A percentile compares a stretch with the other conserved stretches of the same genome.
phyloP scores from a whole-genome alignment of 2,888 invertebrate species.

The Tenthredo livida region DNA sequence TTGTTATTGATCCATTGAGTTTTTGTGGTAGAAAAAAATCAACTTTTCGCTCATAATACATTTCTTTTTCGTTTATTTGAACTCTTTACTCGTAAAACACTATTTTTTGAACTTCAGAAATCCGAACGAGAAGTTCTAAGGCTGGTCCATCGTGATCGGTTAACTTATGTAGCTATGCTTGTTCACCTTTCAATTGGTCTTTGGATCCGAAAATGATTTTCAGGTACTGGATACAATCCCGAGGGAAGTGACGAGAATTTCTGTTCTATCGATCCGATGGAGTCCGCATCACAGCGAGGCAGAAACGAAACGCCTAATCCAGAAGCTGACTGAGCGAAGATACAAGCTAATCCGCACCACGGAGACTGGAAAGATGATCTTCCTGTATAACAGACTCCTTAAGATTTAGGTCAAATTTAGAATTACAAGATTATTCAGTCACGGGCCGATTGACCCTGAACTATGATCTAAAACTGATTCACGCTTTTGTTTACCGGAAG shows the following conservation, averaged over 20 bases:
- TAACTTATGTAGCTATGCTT: no score
- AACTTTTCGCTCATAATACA: no score
- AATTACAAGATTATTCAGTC: not conserved
- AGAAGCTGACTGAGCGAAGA: slow-evolving; percentile 69
- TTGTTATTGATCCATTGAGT: no score
- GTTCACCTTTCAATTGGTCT: not conserved
- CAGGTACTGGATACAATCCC: slow-evolving; percentile 76
- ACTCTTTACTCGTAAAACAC: no score
- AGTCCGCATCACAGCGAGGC: slow-evolving; percentile 71
- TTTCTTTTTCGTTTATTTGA: no score
- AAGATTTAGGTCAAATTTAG: slow-evolving; percentile 66
- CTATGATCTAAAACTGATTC: slow-evolving; percentile 13
- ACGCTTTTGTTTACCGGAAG: not conserved
- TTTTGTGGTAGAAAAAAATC: no score
- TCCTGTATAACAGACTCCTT: slow-evolving; percentile 70
- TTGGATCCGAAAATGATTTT: slow-evolving; percentile 40
- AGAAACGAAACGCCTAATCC: slow-evolving; percentile 72
- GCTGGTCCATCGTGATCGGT: no score
- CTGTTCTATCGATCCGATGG: slow-evolving; percentile 74
- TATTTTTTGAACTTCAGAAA: no score
- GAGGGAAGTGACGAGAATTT: slow-evolving; percentile 74
- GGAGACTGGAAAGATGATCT: slow-evolving; percentile 72
- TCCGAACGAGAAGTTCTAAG: no score
- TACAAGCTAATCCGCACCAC: slow-evolving; percentile 70
- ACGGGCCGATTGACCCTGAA: not conserved